A percentile compares a stretch with the other conserved stretches of the same genome.
phyloP scores from a whole-genome alignment of 2,888 invertebrate genomes.

The Cerastis rubricosa region DNA sequence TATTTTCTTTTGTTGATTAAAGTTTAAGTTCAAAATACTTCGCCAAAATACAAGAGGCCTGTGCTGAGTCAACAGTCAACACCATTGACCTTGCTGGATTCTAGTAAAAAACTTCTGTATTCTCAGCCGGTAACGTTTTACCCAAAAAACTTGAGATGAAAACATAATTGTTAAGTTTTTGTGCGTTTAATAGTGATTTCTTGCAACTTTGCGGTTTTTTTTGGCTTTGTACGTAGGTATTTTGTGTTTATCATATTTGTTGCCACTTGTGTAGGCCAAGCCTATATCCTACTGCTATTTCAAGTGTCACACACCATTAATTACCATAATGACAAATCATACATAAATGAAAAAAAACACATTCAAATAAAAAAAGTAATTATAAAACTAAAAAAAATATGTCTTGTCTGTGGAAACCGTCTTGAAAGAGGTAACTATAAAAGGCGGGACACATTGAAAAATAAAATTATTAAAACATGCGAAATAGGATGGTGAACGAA shows the following conservation, averaged over 20 bases:
- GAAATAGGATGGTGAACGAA: too few species aligned
- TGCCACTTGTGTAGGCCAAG: neutral
- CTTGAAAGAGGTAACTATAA: too few species aligned
- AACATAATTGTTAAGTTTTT: slow-evolving; percentile 44
- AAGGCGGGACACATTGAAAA: too few species aligned
- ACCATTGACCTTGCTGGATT: slow-evolving; percentile 41
- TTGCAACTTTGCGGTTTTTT: slow-evolving; percentile 3
- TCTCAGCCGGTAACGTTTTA: slow-evolving; percentile 37
- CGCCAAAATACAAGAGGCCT: slow-evolving; percentile 1
- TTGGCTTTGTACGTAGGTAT: neutral
- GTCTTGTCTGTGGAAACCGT: too few species aligned
- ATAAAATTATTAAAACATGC: too few species aligned
- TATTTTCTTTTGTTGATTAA: neutral
- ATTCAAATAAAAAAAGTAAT: too few species aligned
- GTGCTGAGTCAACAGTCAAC: slow-evolving; percentile 33
- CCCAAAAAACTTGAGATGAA: slow-evolving; percentile 28
- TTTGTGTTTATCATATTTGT: slow-evolving; percentile 6
- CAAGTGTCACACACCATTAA: neutral
- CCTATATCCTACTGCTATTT: neutral
- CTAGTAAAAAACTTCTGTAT: slow-evolving; percentile 19
- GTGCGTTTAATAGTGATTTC: slow-evolving; percentile 19
- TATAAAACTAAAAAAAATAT: too few species aligned
- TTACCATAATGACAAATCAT: neutral
- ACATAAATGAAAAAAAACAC: too few species aligned
- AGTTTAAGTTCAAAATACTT: neutral